Conservation (phyloP, 2,888 invertebrate species). For the Linnaemya vulpina region DNA sequence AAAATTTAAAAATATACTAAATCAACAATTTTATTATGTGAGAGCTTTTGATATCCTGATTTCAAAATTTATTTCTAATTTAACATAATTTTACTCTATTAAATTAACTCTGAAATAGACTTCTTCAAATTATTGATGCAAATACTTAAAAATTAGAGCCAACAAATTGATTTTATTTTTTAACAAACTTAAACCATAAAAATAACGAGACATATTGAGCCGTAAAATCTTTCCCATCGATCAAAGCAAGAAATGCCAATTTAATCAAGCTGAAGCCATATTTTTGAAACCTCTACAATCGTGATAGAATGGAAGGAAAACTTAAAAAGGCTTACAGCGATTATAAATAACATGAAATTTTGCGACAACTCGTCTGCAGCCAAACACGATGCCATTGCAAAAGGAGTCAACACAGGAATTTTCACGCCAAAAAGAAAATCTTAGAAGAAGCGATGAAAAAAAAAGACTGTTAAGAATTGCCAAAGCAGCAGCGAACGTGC, state of each 20-base stretch:
- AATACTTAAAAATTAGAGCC: no score
- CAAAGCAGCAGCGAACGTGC: constrained; percentile 39
- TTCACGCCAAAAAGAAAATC: constrained; percentile 24
- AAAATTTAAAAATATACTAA: no score
- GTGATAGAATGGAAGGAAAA: constrained; percentile 14
- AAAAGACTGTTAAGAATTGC: constrained; percentile 4
- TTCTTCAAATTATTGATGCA: no score
- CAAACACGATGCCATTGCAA: constrained; percentile 6
- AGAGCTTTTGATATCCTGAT: no score
- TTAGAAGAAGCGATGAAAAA: no score
- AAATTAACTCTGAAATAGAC: no score
- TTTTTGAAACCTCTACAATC: constrained; percentile 45
- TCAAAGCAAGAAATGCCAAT: neutral
- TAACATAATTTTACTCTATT: no score
- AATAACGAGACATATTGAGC: neutral
- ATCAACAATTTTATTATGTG: no score
- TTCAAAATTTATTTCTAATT: no score
- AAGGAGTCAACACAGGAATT: constrained; percentile 26
- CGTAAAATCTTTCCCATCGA: neutral
- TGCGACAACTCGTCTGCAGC: constrained; percentile 47
- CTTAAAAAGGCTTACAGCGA: constrained; percentile 17
- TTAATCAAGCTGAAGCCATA: constrained; percentile 35
- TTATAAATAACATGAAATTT: constrained; percentile 13
- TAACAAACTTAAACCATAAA: no score
- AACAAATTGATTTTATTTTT: no score